phyloP scores from a whole-genome alignment of 2,113 vertebrate species.

The Euleptes europaea region DNA sequence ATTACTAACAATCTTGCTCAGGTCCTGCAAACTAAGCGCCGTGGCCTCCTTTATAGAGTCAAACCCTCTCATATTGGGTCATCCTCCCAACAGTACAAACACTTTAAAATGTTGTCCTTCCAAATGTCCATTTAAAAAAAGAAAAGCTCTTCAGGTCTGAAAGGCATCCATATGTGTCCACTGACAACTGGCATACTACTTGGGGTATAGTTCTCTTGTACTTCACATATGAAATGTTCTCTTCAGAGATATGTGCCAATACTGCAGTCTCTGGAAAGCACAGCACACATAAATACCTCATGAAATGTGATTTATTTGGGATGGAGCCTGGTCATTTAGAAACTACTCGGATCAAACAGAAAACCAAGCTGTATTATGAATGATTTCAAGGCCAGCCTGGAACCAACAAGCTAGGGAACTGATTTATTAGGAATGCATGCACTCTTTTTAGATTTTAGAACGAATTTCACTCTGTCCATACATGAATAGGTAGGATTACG shows the following conservation, averaged over 20 bases:
- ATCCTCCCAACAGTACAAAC: too few species aligned
- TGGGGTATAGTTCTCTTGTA: not conserved
- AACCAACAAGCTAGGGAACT: slow-evolving; percentile 17
- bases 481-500: not conserved
- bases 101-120: not conserved
- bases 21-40: too few species aligned
- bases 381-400: slow-evolving; percentile 3
- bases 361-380: slow-evolving; percentile 5
- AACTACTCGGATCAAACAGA: slow-evolving; percentile 32
- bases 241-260: not conserved
- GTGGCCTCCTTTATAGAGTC: too few species aligned
- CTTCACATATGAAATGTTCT: not conserved
- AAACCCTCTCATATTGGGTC: too few species aligned
- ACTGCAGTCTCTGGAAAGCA: not conserved
- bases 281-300: accelerated
- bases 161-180: not conserved
- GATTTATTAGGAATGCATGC: slow-evolving; percentile 13
- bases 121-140: not conserved
- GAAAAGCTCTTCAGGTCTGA: not conserved
- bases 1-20: too few species aligned
- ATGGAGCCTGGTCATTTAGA: slow-evolving; percentile 21
- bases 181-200: not conserved
- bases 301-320: slow-evolving; percentile 20
- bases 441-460: not conserved
- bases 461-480: slow-evolving; percentile 3